phyloP scores from a whole-genome alignment of 2,888 invertebrate species.

The Torymus aiolomorphi region DNA sequence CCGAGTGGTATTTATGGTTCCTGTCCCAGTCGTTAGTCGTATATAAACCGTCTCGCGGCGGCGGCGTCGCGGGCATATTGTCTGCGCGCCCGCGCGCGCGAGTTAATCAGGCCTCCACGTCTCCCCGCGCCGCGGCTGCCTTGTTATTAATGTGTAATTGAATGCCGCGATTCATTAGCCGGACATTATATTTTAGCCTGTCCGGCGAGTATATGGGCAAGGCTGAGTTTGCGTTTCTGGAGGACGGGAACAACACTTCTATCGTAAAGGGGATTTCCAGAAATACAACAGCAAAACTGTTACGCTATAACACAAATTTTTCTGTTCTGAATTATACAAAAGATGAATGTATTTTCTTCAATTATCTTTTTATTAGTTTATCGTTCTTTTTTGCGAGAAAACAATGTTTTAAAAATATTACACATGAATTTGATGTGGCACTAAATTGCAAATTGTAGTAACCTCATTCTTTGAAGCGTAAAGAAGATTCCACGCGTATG shows the following conservation, averaged over 20 bases:
- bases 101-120: constrained; percentile 64
- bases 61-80: constrained; percentile 57
- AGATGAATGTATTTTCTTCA: neutral
- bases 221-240: neutral
- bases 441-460: too few species aligned
- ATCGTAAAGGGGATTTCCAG: too few species aligned
- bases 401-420: too few species aligned
- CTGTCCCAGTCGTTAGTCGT: constrained; percentile 22
- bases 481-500: too few species aligned
- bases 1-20: constrained; percentile 37
- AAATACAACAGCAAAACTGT: too few species aligned
- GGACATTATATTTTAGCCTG: constrained; percentile 11
- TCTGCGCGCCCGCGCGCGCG: constrained; percentile 48
- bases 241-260: too few species aligned
- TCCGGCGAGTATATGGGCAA: neutral
- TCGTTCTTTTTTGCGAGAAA: too few species aligned
- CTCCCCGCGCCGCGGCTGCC: constrained; percentile 57
- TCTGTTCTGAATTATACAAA: neutral
- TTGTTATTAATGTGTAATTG: constrained; percentile 69
- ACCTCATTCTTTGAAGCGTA: too few species aligned
- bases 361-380: constrained; percentile 1
- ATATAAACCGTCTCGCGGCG: too few species aligned
- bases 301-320: too few species aligned
- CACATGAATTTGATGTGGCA: too few species aligned
- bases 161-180: constrained; percentile 65